These are phyloP conservation scores for Tachina grossa DNA, from an alignment of 2,888 invertebrate genomes.

Conservation along the genomic window DNA sequence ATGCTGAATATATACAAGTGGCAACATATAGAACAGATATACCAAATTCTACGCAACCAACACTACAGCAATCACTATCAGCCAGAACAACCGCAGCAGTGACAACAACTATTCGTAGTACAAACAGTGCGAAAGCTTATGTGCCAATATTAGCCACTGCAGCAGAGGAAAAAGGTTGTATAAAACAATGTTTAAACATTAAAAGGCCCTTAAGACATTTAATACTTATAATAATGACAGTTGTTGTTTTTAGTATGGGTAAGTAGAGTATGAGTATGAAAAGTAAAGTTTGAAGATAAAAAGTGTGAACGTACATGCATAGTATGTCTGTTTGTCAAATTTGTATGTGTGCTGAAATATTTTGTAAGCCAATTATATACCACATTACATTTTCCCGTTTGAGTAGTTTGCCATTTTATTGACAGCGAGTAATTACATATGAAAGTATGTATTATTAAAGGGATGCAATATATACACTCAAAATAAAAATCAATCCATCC, in stretches of 20 bases:
- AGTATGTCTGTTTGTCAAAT: no score
- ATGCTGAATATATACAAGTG: conserved; percentile 49
- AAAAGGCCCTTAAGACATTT: conserved; percentile 69
- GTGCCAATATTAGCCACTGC: conserved; percentile 16
- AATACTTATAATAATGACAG: conserved; percentile 68
- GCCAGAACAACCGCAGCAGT: conserved; percentile 14
- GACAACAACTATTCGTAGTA: neutral
- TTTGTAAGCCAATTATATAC: no score
- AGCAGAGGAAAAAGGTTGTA: conserved; percentile 44
- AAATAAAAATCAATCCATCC: no score
- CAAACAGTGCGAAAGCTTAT: neutral
- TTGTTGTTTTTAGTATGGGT: conserved; percentile 67
- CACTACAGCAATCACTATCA: conserved; percentile 16
- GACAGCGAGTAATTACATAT: no score
- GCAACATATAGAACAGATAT: conserved; percentile 35
- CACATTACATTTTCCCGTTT: no score
- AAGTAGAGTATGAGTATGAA: conserved; percentile 49
- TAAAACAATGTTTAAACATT: conserved; percentile 51
- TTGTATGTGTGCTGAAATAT: no score
- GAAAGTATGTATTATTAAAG: no score
- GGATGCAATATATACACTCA: no score
- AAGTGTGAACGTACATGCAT: neutral
- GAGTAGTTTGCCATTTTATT: no score
- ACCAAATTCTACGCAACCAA: conserved; percentile 30
- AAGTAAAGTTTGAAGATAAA: neutral